phyloP scores from a whole-genome alignment of 2,888 invertebrate genomes.

The Antheraea assamensis region DNA sequence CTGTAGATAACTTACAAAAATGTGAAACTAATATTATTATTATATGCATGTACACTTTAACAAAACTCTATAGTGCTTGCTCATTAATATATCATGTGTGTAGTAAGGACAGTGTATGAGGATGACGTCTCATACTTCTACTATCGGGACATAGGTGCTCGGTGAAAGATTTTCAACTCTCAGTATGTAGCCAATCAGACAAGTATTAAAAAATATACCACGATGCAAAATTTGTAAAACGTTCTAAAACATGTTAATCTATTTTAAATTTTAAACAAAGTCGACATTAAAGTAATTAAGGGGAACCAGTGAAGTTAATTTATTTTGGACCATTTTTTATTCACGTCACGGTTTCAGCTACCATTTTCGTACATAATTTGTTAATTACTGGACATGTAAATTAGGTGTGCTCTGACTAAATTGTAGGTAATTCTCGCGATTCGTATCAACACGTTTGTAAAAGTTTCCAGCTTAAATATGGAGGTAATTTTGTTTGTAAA shows the following conservation, averaged over 20 bases:
- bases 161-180: too few species aligned
- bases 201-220: too few species aligned
- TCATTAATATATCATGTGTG: background rate
- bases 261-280: constrained; percentile 28
- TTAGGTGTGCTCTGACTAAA: constrained; percentile 39
- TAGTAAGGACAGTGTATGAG: background rate
- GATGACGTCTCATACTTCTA: background rate
- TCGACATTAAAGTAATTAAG: constrained; percentile 54
- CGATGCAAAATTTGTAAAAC: too few species aligned
- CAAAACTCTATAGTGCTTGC: background rate
- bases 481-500: background rate
- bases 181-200: too few species aligned
- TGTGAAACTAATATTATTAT: too few species aligned
- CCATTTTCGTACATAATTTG: constrained; percentile 49
- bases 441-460: constrained; percentile 22
- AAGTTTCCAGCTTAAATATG: constrained; percentile 28
- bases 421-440: constrained; percentile 39
- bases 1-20: too few species aligned
- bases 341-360: constrained; percentile 57
- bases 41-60: too few species aligned
- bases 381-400: constrained; percentile 51
- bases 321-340: constrained; percentile 49
- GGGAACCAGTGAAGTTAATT: constrained; percentile 58
- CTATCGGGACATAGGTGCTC: too few species aligned
- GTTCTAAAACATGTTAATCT: background rate